Evolutionary conservation across 1,140 invertebrate genomes (phyloP), one percentile per base, ranked within the genome.

Genomic region (Dolichoris vasculosae): DNA sequence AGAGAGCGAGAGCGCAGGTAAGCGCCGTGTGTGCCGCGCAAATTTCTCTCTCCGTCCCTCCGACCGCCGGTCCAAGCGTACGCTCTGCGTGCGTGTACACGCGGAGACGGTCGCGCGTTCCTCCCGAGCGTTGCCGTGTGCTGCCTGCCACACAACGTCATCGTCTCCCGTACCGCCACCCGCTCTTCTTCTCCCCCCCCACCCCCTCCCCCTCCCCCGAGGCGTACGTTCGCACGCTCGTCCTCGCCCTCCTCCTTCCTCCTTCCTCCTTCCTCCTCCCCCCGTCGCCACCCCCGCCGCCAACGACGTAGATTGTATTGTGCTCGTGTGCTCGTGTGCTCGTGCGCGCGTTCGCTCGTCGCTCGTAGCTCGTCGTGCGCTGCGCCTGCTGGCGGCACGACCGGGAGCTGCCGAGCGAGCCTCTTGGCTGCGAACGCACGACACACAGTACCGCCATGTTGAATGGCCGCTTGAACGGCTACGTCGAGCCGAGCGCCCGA

Each of bases 401-500:
- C 90, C 89, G 89, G 90, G 89, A 90, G 89, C 88, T 88, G 88
- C 38, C 1, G 63, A 32, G 89, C 32, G 43, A 32, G 89, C 89
- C 88, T 89, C 82, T 88, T 87, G 35, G 26, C 55, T 43, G 40
- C 13, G 63, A 46, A 59, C 81, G 59, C 81, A 73, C 81, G 81
- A 75, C 82, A 77, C 82, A 77, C 43, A 59, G 76, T 17, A 43
- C 84, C 78, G 84, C 84, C 84, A 85, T 85, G 79, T 85, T 85
- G 84, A 76, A 82, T 85, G 79, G 84, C 71, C 87, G 91, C 91
- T 91, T 90, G 93, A 86, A 90, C 90, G 91, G 90, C 90, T 90
- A 90, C 89, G 89, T 89, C 88, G 90, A 91, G 90, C 88, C 87
- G 88, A 91, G 89, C 88, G 88, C 84, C 84, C 87, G 88, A 86